phyloP scores from a whole-genome alignment of 2,888 invertebrate species.

The Onthophagus sagittarius region DNA sequence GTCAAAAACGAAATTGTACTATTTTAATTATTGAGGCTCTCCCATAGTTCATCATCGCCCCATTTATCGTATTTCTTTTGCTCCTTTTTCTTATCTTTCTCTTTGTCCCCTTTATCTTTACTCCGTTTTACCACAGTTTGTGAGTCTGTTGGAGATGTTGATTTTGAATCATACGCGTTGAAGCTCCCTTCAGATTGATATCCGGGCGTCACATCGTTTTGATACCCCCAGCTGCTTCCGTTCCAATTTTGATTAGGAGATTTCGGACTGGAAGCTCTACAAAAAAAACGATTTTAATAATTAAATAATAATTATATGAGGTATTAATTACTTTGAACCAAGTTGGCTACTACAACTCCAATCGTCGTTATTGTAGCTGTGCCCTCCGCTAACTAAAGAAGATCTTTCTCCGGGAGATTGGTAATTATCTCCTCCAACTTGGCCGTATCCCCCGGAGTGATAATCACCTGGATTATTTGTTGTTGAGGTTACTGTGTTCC shows the following conservation, averaged over 20 bases:
- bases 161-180: slow-evolving; percentile 35
- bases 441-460: slow-evolving; percentile 41
- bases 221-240: slow-evolving; percentile 41
- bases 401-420: slow-evolving; percentile 50
- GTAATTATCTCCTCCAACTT: slow-evolving; percentile 47
- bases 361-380: slow-evolving; percentile 43
- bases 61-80: slow-evolving; percentile 47
- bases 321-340: slow-evolving; percentile 43
- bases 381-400: slow-evolving; percentile 46
- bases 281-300: slow-evolving; percentile 7
- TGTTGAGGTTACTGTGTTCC: slow-evolving; percentile 50
- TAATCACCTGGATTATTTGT: slow-evolving; percentile 33
- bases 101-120: slow-evolving; percentile 38
- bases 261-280: slow-evolving; percentile 47
- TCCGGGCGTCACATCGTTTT: slow-evolving; percentile 40
- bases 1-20: slow-evolving; percentile 1
- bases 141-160: slow-evolving; percentile 36
- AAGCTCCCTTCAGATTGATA: slow-evolving; percentile 43
- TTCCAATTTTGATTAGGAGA: slow-evolving; percentile 43
- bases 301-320: background rate
- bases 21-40: slow-evolving; percentile 57
- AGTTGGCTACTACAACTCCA: slow-evolving; percentile 48
- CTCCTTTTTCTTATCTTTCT: slow-evolving; percentile 43
- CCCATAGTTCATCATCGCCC: slow-evolving; percentile 61
- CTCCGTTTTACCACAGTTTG: slow-evolving; percentile 27